Evolutionary conservation across 2,888 invertebrate species (phyloP), one percentile per base, ranked within the genome.

Genomic region (Phengaris arion): DNA sequence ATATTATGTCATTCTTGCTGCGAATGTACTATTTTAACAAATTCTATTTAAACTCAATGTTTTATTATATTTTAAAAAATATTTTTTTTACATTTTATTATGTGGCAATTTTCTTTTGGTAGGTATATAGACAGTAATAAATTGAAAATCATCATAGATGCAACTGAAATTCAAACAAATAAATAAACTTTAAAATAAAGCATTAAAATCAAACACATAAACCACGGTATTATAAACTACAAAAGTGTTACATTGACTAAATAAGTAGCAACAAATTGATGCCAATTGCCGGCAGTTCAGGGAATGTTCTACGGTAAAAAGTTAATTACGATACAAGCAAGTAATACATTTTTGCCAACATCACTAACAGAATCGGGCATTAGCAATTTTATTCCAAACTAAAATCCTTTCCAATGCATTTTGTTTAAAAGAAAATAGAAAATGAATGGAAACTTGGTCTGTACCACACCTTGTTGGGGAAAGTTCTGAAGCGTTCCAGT

Each of bases 351-450:
- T 70, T 51, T 51, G 51, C 72, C n/a, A 72, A 72, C 72, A 54
- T 72, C 35, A 72, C 52, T 52, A 12, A 72, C 72, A 69, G 54
- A 52, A 72, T 54, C 52, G 54, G 52, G 72, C 54, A 35, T 72
- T 54, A 54, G 54, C 52, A 72, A 72, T 72, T 72, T 72, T 72
- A 72, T 72, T 54, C 35, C 72, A 52, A 72, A 52, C 52, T 72
- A 54, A 54, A 72, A 52, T 72, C 72, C 51, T 51, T 72, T 72
- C 35, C 72, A 15, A 72, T 52, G 52, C 72, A 54, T 72, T 72
- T 72, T 72, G 72, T 72, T 72, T 72, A 72, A 72, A 72, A 72
- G 72, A 72, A 72, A 72, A 72, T 72, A 72, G 72, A 54, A 72
- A 72, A 72, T 54, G 72, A 72, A 72, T 54, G 72, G 54, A 72